Evolutionary conservation across 2,797 vertebrate genomes (phyloP), one percentile per base, ranked within the genome.

Genomic region (Dermochelys coriacea): DNA sequence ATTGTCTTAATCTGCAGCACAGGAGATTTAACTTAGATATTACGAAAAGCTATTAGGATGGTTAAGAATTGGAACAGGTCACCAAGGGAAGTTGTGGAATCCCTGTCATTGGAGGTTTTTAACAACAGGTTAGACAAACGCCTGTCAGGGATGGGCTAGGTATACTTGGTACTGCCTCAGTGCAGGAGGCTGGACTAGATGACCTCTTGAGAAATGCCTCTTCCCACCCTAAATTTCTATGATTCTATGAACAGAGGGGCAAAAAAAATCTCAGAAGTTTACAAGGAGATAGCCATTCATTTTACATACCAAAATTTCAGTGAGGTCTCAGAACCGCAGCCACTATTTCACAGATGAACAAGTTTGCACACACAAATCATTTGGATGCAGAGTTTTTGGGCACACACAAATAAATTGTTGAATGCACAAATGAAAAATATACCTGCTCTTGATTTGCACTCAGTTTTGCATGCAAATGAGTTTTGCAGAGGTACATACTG

Each of bases 401-500:
- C 23, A 14, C 41, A 27, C 25, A 45, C 11, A 27, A 25, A 74
- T 41, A 27, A 25, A 74, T 41, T 23, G 41, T 74, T 27, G 12
- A 41, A 94, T 88, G 74, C 74, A 64, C 45, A 0, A 0, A 45
- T 79, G 75, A 90, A 94, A 96, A 96, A 45, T 31, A 52, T 80
- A 83, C 86, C 74, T 91, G 82, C 87, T 85, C 87, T 75, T 75
- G 91, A 78, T 95, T 85, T 87, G 86, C 19, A 8, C 85, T 92
- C 61, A 59, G 85, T 79, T 80, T 25, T 21, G 86, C 82, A 91
- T 92, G 93, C 93, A 95, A 95, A 93, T 91, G 19, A 41, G 59
- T 51, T 75, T 3, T 55, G 59, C 93, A 92, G 91, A 2, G 1
- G 54, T 14, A 57, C 47, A 50, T 2, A 55, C 55, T 12, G 92